Base-by-base conservation (phyloP, 1,140 invertebrate species). In the Pseudomyrmex concolor region DNA sequence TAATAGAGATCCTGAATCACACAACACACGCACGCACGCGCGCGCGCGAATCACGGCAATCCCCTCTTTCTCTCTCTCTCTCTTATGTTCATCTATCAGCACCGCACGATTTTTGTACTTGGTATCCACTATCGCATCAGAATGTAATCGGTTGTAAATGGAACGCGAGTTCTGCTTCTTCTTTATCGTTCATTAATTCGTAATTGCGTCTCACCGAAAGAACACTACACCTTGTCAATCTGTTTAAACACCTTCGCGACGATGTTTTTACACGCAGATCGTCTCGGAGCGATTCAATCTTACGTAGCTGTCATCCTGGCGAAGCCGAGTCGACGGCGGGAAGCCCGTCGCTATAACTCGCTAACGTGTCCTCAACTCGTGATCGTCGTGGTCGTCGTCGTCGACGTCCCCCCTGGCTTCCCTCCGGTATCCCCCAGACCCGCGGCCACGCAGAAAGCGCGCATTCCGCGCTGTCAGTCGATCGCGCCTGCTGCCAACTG, bases 381-480 rank as follows among this genome's bases (percentile, higher is more conserved):
- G 34, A 43, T 17, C 63, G 63, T 78, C 19, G 34, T 34, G 0
- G 48, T 17, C 51, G 63, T 19, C 25, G 63, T 45, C 43, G 43
- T 51, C 50, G 50, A 13, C 13, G 9, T 78, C 19, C 19, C 64
- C 55, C 54, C 19, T 59, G 64, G 43, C 43, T 70, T 50, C 45
- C 63, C 63, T 17, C 34, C 25, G 43, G 57, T 15, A 17, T 4
- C 15, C 8, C 8, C 22, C 51, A 19, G 54, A n/a, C 22, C 54
- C 19, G 43, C 51, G 54, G 0, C 13, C 66, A 19, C 55, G 8
- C 22, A 17, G 43, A 17, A 71, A 19, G 22, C 54, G 54, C 66
- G 66, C 76, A 80, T 80, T 70, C 76, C 76, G 64, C 19, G 55
- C 45, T 57, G 54, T 57, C 74, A 68, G 13, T 45, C 15, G 63